Evolutionary conservation across 2,888 invertebrate species (phyloP).

Genomic region (Xestia rhomboidea): DNA sequence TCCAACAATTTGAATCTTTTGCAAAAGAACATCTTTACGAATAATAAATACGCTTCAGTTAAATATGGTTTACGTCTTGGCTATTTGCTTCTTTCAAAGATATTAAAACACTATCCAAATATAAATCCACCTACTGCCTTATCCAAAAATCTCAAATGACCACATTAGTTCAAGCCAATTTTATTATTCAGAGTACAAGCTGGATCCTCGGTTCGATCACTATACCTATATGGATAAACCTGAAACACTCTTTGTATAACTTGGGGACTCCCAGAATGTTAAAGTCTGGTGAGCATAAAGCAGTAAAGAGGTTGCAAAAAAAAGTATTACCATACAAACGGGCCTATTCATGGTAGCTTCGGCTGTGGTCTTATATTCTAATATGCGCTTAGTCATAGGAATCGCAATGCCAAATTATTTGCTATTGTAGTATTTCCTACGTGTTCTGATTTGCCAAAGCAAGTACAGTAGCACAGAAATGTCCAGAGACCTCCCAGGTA

Average conservation of each 20-base stretch:
- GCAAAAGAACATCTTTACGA: not conserved
- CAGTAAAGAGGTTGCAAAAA: not conserved
- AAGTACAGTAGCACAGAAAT: not conserved
- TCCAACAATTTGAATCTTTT: not conserved
- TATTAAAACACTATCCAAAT: not conserved
- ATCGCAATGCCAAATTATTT: conserved; percentile 10
- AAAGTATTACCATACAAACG: conserved; percentile 26
- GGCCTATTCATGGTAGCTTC: conserved; percentile 13
- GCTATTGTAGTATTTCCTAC: conserved; percentile 1
- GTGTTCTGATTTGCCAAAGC: not conserved
- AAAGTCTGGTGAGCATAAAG: not conserved
- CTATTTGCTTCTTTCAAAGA: not conserved
- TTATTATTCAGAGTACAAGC: conserved; percentile 24
- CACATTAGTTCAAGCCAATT: not conserved
- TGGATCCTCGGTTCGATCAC: not conserved
- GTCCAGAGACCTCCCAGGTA: not conserved
- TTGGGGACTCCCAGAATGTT: not conserved
- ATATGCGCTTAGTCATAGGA: not conserved
- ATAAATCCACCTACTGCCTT: not conserved
- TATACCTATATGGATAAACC: not conserved
- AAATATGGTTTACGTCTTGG: too few species aligned
- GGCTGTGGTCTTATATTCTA: not conserved
- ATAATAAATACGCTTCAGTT: too few species aligned
- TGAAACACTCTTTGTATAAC: not conserved
- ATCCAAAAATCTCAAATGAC: not conserved